phyloP scores from a whole-genome alignment of 2,888 invertebrate genomes.

The Drosophila stalkeri region DNA sequence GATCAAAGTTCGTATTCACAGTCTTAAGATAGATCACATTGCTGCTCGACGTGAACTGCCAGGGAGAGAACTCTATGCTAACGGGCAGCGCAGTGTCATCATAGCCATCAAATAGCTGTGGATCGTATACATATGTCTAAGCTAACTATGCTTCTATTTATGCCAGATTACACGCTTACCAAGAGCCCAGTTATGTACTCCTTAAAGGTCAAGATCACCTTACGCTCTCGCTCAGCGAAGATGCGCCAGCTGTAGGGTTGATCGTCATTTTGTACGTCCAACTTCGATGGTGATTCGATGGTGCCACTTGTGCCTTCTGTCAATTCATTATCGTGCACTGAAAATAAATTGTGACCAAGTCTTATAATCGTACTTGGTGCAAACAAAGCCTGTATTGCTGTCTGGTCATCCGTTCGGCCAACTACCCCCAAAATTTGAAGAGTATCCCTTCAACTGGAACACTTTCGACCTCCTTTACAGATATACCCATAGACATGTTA shows the following conservation, averaged over 20 bases:
- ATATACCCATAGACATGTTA: too few relatives aligned
- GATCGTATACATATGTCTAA: neutral
- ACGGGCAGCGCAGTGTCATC: conserved; percentile 87
- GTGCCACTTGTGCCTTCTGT: conserved; percentile 66
- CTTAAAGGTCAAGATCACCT: conserved; percentile 68
- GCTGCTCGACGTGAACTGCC: conserved; percentile 87
- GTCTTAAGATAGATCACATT: conserved; percentile 88
- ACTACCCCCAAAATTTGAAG: too few relatives aligned
- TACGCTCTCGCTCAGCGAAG: conserved; percentile 50
- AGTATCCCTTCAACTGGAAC: too few relatives aligned
- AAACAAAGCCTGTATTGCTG: too few relatives aligned
- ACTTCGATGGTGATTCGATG: conserved; percentile 79
- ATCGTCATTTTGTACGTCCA: conserved; percentile 55
- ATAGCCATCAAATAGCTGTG: conserved; percentile 91
- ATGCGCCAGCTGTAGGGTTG: conserved; percentile 82
- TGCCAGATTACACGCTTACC: conserved; percentile 58
- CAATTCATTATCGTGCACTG: conserved; percentile 80
- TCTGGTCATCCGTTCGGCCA: too few relatives aligned
- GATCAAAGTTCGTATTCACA: conserved; percentile 68
- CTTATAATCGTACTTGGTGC: too few relatives aligned
- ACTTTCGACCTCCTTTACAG: too few relatives aligned
- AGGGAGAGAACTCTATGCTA: conserved; percentile 65
- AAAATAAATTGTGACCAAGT: neutral
- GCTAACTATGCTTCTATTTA: too few relatives aligned
- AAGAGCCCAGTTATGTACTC: conserved; percentile 78